Conservation (phyloP, 2,888 invertebrate genomes). For the Rhogogaster chlorosoma region DNA sequence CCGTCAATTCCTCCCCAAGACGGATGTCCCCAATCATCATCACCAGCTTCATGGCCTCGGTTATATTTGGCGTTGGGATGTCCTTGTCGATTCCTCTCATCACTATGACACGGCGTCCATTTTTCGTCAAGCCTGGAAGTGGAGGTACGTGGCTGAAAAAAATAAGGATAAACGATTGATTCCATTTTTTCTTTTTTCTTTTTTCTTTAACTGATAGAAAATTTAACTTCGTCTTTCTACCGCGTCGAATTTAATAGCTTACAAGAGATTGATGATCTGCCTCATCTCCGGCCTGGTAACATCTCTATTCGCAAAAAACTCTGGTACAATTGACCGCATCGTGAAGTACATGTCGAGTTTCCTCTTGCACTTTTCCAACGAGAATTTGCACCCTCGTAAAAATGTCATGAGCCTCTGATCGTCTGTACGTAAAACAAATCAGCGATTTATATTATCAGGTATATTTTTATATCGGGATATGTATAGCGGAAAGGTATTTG, state of each 20-base stretch:
- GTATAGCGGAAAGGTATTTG: too few relatives aligned
- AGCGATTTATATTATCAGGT: not conserved
- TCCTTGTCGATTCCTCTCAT: conserved; percentile 88
- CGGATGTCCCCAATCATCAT: conserved; percentile 93
- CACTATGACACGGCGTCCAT: conserved; percentile 88
- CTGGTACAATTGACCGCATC: conserved; percentile 90
- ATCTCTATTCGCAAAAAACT: conserved; percentile 90
- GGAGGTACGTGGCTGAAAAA: conserved; percentile 87
- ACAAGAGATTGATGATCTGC: conserved; percentile 86
- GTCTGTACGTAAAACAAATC: conserved; percentile 79
- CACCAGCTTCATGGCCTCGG: conserved; percentile 90
- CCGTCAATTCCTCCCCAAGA: conserved; percentile 87
- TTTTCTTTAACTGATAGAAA: not conserved
- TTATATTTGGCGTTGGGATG: conserved; percentile 84
- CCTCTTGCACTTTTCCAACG: conserved; percentile 90
- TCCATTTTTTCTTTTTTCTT: not conserved
- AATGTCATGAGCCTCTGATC: conserved; percentile 90
- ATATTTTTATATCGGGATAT: too few relatives aligned
- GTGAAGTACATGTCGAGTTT: conserved; percentile 95
- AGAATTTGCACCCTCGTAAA: conserved; percentile 92
- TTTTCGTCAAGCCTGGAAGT: conserved; percentile 89
- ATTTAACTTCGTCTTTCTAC: not conserved
- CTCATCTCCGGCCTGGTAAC: conserved; percentile 86
- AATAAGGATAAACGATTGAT: conserved; percentile 14
- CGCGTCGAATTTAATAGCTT: conserved; percentile 71